phyloP scores from a whole-genome alignment of 2,888 invertebrate genomes.

The Epistrophe grossulariae region DNA sequence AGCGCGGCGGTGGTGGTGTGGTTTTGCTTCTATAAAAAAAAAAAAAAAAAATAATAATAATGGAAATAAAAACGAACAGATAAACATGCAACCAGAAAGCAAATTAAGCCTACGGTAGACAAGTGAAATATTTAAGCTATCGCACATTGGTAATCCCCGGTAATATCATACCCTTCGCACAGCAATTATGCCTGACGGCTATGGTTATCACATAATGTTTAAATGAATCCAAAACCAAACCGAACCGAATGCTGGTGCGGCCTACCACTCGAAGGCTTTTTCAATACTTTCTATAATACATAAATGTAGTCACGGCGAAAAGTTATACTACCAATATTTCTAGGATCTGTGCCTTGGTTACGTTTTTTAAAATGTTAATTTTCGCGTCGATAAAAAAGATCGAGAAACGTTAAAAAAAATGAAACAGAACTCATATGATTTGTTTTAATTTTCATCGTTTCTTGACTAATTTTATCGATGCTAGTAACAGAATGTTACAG shows the following conservation, averaged over 20 bases:
- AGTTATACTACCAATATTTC: not conserved
- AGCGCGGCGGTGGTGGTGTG: not conserved
- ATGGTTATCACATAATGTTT: conserved; percentile 64
- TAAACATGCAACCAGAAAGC: conserved; percentile 62
- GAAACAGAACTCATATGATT: too few relatives aligned
- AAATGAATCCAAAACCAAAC: conserved; percentile 50
- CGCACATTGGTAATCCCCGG: conserved; percentile 64
- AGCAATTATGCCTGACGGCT: conserved; percentile 60
- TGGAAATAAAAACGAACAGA: conserved; percentile 21
- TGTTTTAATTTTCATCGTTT: too few relatives aligned
- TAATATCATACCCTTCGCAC: conserved; percentile 51
- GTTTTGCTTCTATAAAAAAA: not conserved
- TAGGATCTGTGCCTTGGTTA: not conserved
- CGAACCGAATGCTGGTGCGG: conserved; percentile 31
- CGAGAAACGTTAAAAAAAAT: too few relatives aligned
- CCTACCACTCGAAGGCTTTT: conserved; percentile 54
- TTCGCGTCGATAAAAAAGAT: too few relatives aligned
- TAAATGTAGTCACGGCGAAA: not conserved
- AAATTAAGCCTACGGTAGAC: conserved; percentile 64
- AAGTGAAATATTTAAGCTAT: conserved; percentile 63
- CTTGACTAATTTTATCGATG: too few relatives aligned
- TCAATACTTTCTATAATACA: conserved; percentile 23
- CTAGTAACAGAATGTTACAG: too few relatives aligned
- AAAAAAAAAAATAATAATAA: not conserved
- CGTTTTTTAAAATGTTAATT: too few relatives aligned